Evolutionary conservation across 2,797 vertebrate genomes (phyloP).

Genomic region (Cyprinella venusta): DNA sequence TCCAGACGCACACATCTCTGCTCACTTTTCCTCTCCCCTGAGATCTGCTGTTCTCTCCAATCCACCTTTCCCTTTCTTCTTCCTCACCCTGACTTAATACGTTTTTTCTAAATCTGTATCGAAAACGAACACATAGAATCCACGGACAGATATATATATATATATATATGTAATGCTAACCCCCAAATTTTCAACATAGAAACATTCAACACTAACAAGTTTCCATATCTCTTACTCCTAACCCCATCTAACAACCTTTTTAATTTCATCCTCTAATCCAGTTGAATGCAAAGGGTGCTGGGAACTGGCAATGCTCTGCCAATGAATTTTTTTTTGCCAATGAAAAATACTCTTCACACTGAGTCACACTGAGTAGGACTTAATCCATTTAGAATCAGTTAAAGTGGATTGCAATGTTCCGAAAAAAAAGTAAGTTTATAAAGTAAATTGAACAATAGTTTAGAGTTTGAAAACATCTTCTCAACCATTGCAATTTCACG

Average conservation of each 20-base stretch:
- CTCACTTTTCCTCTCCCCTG: background rate
- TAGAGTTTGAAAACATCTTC: background rate
- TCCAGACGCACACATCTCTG: constrained; percentile 20
- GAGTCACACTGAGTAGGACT: background rate
- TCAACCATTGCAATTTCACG: background rate
- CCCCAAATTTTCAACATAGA: background rate
- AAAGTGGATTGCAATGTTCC: background rate
- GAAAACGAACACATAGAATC: background rate
- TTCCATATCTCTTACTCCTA: background rate
- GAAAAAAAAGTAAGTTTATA: background rate
- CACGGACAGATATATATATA: too few species aligned
- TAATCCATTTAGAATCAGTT: too few species aligned
- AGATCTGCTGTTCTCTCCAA: constrained; percentile 11
- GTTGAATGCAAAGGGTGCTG: background rate
- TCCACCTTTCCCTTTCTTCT: constrained; percentile 6
- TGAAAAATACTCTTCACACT: background rate
- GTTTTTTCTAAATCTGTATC: background rate
- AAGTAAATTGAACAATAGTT: background rate
- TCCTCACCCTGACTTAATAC: constrained; percentile 2
- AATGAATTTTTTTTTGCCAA: background rate
- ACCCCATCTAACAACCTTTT: background rate
- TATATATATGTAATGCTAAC: too few species aligned
- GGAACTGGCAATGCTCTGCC: background rate
- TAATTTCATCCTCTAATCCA: background rate
- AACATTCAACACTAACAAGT: background rate